Evolutionary conservation across 2,888 invertebrate species (phyloP).

Genomic region (Pediacus dermestoides): DNA sequence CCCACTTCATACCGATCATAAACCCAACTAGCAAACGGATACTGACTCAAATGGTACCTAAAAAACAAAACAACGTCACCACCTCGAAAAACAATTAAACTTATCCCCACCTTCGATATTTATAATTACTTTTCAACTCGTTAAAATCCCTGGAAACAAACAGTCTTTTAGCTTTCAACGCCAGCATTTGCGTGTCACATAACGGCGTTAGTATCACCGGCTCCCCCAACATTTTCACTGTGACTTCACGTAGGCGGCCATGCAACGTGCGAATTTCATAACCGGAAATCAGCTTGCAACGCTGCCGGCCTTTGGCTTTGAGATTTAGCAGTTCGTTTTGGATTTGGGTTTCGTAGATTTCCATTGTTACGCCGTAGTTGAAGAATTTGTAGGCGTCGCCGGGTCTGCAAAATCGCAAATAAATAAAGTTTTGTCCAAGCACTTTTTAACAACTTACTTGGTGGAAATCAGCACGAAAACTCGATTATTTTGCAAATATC

Average conservation of each 20-base stretch:
- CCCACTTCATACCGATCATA: slow-evolving; percentile 45
- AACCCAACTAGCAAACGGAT: slow-evolving; percentile 41
- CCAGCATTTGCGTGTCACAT: slow-evolving; percentile 49
- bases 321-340: slow-evolving; percentile 55
- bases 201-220: slow-evolving; percentile 57
- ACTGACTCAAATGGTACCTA: slow-evolving; percentile 45
- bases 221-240: slow-evolving; percentile 68
- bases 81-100: slow-evolving; percentile 2
- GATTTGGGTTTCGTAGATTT: slow-evolving; percentile 64
- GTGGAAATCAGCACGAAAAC: slow-evolving; percentile 63
- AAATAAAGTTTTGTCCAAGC: neutral
- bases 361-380: slow-evolving; percentile 60
- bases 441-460: slow-evolving; percentile 42
- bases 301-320: slow-evolving; percentile 72
- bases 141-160: slow-evolving; percentile 34
- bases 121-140: slow-evolving; percentile 37
- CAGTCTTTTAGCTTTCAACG: slow-evolving; percentile 49
- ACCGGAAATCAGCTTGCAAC: slow-evolving; percentile 59
- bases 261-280: slow-evolving; percentile 41
- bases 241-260: slow-evolving; percentile 53
- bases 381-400: slow-evolving; percentile 26
- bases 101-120: slow-evolving; percentile 41
- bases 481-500: slow-evolving; percentile 57
- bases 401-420: slow-evolving; percentile 1
- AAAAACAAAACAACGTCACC: slow-evolving; percentile 13